Conservation (phyloP, 2,888 invertebrate genomes). For the Melinopterus prodromus region DNA sequence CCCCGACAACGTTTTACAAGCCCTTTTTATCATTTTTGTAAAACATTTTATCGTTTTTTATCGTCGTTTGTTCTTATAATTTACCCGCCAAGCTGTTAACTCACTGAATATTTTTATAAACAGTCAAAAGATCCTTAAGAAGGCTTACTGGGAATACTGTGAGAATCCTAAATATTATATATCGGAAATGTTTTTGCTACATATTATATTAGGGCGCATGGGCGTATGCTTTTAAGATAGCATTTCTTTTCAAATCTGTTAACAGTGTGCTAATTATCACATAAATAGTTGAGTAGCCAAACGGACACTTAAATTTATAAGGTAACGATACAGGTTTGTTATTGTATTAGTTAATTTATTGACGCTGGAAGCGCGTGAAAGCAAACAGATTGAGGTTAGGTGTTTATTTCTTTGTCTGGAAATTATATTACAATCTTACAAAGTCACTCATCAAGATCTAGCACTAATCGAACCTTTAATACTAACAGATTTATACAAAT, state of each 20-base stretch:
- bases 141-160: no score
- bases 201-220: no score
- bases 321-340: slow-evolving; percentile 4
- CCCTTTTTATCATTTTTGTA: no score
- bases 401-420: not conserved
- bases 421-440: not conserved
- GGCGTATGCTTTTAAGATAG: not conserved
- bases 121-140: no score
- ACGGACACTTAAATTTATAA: not conserved
- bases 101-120: no score
- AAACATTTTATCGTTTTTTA: no score
- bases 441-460: not conserved
- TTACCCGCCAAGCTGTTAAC: no score
- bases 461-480: not conserved
- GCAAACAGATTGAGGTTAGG: not conserved
- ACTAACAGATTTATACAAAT: not conserved
- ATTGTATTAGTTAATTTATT: not conserved
- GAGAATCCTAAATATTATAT: no score
- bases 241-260: not conserved
- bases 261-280: not conserved
- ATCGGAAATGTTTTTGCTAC: no score
- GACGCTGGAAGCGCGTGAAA: not conserved
- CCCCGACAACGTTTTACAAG: no score
- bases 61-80: no score
- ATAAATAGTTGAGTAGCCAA: not conserved